phyloP scores from a whole-genome alignment of 2,797 vertebrate species.

The Hephaestus fuliginosus region DNA sequence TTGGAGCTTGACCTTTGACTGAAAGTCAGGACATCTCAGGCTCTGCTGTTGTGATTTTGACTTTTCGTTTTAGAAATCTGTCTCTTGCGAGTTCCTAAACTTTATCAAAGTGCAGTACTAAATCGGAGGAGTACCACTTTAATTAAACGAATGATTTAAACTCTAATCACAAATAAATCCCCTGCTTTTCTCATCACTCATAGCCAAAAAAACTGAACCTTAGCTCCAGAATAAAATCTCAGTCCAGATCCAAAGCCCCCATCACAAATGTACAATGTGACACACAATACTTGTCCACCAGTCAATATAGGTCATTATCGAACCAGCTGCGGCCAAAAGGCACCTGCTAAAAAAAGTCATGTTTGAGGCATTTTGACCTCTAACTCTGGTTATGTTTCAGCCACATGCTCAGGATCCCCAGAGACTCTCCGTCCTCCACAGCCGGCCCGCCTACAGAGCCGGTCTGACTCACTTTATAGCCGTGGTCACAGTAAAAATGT shows the following conservation, averaged over 20 bases:
- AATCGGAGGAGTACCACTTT: not conserved
- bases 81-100: not conserved
- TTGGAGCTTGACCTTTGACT: not conserved
- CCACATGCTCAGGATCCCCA: slow-evolving; percentile 57
- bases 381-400: slow-evolving; percentile 52
- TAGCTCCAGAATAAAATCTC: slow-evolving; percentile 4
- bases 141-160: not conserved
- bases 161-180: not conserved
- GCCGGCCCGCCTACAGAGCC: slow-evolving; percentile 44
- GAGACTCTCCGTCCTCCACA: slow-evolving; percentile 55
- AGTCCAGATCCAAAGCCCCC: slow-evolving; percentile 7
- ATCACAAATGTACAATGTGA: not conserved
- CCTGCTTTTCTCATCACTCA: slow-evolving; percentile 19
- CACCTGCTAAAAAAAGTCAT: slow-evolving; percentile 69
- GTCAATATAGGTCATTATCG: slow-evolving; percentile 44
- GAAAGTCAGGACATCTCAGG: not conserved
- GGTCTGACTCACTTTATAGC: slow-evolving; percentile 68
- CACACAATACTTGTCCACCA: slow-evolving; percentile 4
- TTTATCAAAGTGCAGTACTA: not conserved
- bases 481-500: slow-evolving; percentile 60
- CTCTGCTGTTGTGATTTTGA: not conserved
- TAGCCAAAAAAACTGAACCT: slow-evolving; percentile 12
- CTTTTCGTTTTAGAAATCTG: not conserved
- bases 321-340: slow-evolving; percentile 54
- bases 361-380: slow-evolving; percentile 68